Percentiles rank a stretch among this genome's conserved stretches.
These are phyloP conservation scores for Amphiura filiformis DNA, from an alignment of 35 echinoderm and acorn worm genomes.

Conservation along the genomic window DNA sequence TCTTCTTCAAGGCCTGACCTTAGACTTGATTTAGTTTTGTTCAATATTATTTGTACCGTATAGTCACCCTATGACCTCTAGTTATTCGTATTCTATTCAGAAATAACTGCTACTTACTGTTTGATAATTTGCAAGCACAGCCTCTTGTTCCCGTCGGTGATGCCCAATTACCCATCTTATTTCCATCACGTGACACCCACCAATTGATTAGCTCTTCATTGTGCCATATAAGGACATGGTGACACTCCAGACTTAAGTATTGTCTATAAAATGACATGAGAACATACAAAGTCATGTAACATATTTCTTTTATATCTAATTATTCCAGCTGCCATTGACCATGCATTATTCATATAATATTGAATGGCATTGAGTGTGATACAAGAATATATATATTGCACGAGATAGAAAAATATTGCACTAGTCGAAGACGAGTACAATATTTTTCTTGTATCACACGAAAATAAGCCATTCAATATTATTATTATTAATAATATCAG, in stretches of 20 bases:
- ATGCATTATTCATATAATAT: not conserved
- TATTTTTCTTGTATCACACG: no score
- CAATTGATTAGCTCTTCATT: not conserved
- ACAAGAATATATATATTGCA: no score
- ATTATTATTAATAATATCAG: no score
- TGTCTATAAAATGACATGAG: not conserved
- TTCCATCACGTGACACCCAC: not conserved
- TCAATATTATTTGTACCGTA: no score
- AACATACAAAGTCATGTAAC: not conserved
- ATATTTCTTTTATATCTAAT: not conserved
- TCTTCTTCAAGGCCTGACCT: no score
- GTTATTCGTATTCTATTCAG: no score
- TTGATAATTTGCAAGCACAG: not conserved
- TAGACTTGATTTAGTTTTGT: no score
- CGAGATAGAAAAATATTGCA: no score
- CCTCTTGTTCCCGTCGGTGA: not conserved
- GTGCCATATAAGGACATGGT: not conserved
- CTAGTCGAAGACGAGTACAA: no score
- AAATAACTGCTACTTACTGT: constrained; percentile 6
- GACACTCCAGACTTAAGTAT: not conserved
- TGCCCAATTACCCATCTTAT: not conserved
- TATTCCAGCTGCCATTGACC: not conserved
- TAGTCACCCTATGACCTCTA: no score
- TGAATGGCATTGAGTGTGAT: no score
- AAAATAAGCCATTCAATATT: no score